Evolutionary conservation across 2,797 vertebrate genomes (phyloP).

Genomic region (Ctenopoma multispine): DNA sequence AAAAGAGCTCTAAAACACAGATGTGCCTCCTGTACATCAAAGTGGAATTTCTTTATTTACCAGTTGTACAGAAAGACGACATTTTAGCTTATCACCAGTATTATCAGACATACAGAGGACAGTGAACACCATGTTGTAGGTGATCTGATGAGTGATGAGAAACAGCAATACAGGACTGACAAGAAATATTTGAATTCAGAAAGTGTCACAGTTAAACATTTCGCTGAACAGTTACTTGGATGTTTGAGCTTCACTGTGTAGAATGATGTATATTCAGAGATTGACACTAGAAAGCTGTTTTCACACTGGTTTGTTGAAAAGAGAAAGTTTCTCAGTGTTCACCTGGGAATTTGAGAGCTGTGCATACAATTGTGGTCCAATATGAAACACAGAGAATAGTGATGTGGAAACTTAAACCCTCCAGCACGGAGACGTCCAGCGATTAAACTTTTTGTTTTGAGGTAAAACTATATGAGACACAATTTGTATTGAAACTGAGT

Average conservation of each 20-base stretch:
- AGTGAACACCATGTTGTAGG: no score
- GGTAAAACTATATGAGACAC: no score
- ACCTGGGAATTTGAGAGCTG: background rate
- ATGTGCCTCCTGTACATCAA: background rate
- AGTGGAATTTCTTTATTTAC: no score
- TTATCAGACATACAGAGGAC: background rate
- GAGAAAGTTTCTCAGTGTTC: background rate
- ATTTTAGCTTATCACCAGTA: background rate
- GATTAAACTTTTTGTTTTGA: no score
- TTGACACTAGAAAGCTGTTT: background rate
- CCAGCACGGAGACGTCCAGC: no score
- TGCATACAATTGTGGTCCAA: background rate
- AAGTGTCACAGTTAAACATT: no score
- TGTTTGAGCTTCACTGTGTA: conserved; percentile 13
- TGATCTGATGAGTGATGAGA: background rate
- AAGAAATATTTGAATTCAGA: background rate
- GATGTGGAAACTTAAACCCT: background rate
- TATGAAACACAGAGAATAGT: background rate
- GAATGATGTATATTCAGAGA: conserved; percentile 5
- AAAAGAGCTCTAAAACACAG: conserved; percentile 3
- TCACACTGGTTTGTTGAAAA: background rate
- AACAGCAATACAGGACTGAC: background rate
- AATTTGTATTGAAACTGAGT: background rate
- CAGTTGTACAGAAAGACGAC: background rate
- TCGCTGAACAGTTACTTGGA: background rate